Percentiles rank a stretch among this genome's conserved stretches.
Evolutionary conservation across 2,888 invertebrate genomes (phyloP).

Genomic region (Aphelenchoides bicaudatus): DNA sequence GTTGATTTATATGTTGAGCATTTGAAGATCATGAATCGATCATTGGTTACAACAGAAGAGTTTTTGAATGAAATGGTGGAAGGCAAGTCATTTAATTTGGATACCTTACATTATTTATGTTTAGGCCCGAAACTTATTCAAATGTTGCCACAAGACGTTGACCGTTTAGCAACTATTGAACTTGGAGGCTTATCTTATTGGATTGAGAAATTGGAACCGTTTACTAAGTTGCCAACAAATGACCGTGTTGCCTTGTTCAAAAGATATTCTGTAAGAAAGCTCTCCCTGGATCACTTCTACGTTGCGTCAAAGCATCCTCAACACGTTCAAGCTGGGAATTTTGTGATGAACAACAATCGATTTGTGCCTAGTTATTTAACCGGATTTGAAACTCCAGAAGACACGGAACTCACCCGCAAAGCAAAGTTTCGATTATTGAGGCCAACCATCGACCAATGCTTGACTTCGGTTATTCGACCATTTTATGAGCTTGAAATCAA

Average conservation of each 20-base stretch:
- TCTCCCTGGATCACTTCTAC: conserved; percentile 55
- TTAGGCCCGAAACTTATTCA: conserved; percentile 32
- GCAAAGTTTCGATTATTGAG: conserved; percentile 39
- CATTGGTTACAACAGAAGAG: conserved; percentile 41
- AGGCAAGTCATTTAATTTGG: too few species aligned
- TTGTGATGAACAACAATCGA: conserved; percentile 56
- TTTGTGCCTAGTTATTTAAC: conserved; percentile 48
- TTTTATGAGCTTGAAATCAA: conserved; percentile 46
- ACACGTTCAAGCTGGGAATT: conserved; percentile 37
- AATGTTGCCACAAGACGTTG: conserved; percentile 51
- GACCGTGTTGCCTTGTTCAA: conserved; percentile 40
- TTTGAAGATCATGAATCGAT: conserved; percentile 45
- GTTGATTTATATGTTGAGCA: conserved; percentile 45
- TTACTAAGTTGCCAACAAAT: conserved; percentile 31
- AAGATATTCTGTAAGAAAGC: conserved; percentile 51
- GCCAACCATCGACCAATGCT: conserved; percentile 48
- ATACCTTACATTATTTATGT: too few species aligned
- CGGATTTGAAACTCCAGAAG: conserved; percentile 49
- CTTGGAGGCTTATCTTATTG: conserved; percentile 53
- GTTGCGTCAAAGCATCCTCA: conserved; percentile 47
- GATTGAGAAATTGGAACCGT: conserved; percentile 53
- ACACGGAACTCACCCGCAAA: conserved; percentile 35
- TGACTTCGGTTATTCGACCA: conserved; percentile 49
- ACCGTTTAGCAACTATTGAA: conserved; percentile 46
- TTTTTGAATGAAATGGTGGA: conserved; percentile 37